Base-by-base conservation (phyloP, 2,888 invertebrate genomes). In the Capitulum mitella region DNA sequence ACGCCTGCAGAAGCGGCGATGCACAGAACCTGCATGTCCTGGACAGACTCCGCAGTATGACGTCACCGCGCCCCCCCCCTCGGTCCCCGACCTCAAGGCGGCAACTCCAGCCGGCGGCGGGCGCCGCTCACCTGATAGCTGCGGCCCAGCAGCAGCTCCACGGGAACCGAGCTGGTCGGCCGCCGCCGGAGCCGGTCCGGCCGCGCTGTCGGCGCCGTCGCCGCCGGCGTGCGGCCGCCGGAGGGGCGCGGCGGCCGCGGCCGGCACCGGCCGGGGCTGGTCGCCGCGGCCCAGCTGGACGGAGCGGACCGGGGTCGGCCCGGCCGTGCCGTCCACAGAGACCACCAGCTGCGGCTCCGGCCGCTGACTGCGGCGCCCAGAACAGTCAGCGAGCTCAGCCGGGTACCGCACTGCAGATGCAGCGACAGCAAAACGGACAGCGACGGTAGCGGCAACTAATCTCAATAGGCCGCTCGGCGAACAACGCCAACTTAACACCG, bases 161-260 rank as follows among this genome's bases (percentile, higher is more conserved):
- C 70, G 0, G 26, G 37, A 1, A 26, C 70, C 37, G 40, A 40
- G 26, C 6, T 14, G 12, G 32, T n/a, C 64, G 34, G 64, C 34
- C 1, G 14, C 64, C 3, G 22, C 22, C 16, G 51, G 12, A 14
- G 51, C 51, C 16, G 51, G 19, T 51, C 12, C 51, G n/a, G n/a
- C n/a, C 19, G 54, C n/a, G 22, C 74, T 61, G 22, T 64, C 48
- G 40, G 51, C 77, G 46, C 76, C 78, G 64, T 6, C 34, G 29
- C 34, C 29, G 14, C 3, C 29, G 34, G 34, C 32, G 40, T 26
- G 70, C 26, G 70, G 70, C 6, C 70, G 70, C 0, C 70, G 37
- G 26, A 70, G 70, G 26, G 70, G 70, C 22, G 37, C 22, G 26
- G 64, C 32, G 6, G 64, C 64, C 64, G 70, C 16, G 8, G 37